Evolutionary conservation across 2,797 vertebrate genomes (phyloP), one percentile per base, ranked within the genome.

Genomic region (Myotis findleyi): DNA sequence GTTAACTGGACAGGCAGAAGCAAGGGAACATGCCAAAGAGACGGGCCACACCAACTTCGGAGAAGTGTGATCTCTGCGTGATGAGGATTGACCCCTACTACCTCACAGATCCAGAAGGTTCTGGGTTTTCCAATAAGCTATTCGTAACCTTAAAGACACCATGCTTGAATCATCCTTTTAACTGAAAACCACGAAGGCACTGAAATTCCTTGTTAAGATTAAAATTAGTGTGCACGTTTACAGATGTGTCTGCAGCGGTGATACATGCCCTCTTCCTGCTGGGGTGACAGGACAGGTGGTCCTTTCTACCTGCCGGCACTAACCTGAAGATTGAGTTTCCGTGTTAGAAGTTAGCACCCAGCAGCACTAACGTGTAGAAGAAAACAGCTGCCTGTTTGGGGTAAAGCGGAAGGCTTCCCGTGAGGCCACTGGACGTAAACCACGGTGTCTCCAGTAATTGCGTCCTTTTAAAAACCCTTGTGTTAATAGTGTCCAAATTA

Each of bases 21-120:
- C 99, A 33, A 99, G 99, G 18, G 99, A 99, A 57, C 99, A 99
- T 3, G 99, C 99, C 98, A 99, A 98, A 99, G 99, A 99, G 97
- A 99, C 99, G 0, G 99, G 99, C 73, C 99, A 99, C 97, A 98
- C 99, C 98, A 99, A 99, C 97, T 99, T 99, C 10, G 99, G 99
- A 10, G 99, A 99, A 97, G 99, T 99, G 98, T 99, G 98, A 99
- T 95, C 21, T 23, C 87, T 66, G 7, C 89, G 9, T 30, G 81
- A 92, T 92, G 96, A 97, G 86, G 96, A 96, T 84, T 94, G 91
- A 95, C 98, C 92, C 93, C 97, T 96, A 98, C 98, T 98, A 98
- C 98, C 98, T 98, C 98, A 98, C 91, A 77, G 25, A 91, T 96
- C 98, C 95, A 30, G 98, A 86, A 68, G 2, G 90, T 95, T 98